Base-by-base conservation (phyloP, 2,113 vertebrate genomes). In the Lates calcarifer region DNA sequence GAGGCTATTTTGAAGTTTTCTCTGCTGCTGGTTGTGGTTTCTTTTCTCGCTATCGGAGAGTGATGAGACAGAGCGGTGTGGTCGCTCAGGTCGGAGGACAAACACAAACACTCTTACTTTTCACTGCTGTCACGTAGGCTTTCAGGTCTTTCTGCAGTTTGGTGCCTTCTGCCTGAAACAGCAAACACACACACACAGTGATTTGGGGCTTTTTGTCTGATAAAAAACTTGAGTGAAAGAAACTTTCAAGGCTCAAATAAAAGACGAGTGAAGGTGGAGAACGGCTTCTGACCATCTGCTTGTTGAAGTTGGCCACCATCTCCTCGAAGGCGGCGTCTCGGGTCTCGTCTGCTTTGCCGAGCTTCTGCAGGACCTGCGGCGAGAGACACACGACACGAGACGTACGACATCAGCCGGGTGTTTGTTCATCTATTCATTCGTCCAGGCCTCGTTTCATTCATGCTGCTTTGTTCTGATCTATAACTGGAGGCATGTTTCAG, bases 301-400 rank as follows among this genome's bases (percentile, higher is more conserved):
- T 99, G 92, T 96, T 97, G 93, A 99, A 99, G 91, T 98, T 99
- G 74, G 95, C 92, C 84, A 99, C 97, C 3, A 95, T 96, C 87
- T 99, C 98, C 82, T 98, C 98, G 28, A 99, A 99, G 62, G 94
- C 96, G 0, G 93, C 95, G 67, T 99, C 98, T 87, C 97, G 97
- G 2, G 98, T 99, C 95, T 99, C 98, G 33, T 99, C 98, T 0
- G 98, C 97, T 94, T 99, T 99, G 10, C 98, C 98, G 66, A 99
- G 96, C 79, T 99, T 99, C 95, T 99, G 98, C 78, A 99, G 87
- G 58, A 99, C 98, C 98, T 99, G 91, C 57, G 47, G 37, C 41
- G 3, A n/a, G 51, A 39, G 22, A 82, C 24, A 9, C 18, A 9
- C 7, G 35, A 45, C 4, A 20, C 15, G 5, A 15, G 4, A 51